phyloP scores from a whole-genome alignment of 2,888 invertebrate species.

The Scaptomyza parva region DNA sequence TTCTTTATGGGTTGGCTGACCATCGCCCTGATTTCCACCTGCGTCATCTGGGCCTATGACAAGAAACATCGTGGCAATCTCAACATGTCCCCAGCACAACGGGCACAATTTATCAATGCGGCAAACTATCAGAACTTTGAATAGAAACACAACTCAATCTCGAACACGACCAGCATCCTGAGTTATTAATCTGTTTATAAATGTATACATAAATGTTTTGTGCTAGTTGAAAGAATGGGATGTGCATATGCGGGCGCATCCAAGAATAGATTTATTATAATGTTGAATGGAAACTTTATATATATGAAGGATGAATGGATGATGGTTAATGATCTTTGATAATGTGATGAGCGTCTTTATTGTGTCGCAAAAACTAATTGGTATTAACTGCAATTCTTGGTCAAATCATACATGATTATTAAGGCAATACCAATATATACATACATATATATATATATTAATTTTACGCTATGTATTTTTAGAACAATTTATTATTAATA shows the following conservation, averaged over 20 bases:
- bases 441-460: slow-evolving; percentile 31
- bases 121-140: slow-evolving; percentile 68
- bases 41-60: slow-evolving; percentile 91
- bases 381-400: slow-evolving; percentile 66
- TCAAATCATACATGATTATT: slow-evolving; percentile 17
- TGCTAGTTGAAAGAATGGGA: neutral
- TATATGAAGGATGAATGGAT: neutral
- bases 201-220: too few relatives aligned
- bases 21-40: slow-evolving; percentile 89
- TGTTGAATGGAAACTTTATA: neutral
- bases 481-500: slow-evolving; percentile 71
- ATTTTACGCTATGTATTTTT: slow-evolving; percentile 74
- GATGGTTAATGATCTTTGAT: slow-evolving; percentile 33
- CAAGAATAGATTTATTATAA: neutral
- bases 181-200: neutral
- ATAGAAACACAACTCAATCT: slow-evolving; percentile 34
- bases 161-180: slow-evolving; percentile 1
- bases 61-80: slow-evolving; percentile 88
- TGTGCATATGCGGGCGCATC: slow-evolving; percentile 13
- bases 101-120: slow-evolving; percentile 73
- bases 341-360: slow-evolving; percentile 72
- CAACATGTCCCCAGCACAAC: slow-evolving; percentile 89
- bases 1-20: slow-evolving; percentile 95
- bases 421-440: neutral
- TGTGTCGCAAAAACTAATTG: slow-evolving; percentile 61